Evolutionary conservation across 2,888 invertebrate genomes (phyloP), one percentile per base, ranked within the genome.

Genomic region (Drosophila helvetica): DNA sequence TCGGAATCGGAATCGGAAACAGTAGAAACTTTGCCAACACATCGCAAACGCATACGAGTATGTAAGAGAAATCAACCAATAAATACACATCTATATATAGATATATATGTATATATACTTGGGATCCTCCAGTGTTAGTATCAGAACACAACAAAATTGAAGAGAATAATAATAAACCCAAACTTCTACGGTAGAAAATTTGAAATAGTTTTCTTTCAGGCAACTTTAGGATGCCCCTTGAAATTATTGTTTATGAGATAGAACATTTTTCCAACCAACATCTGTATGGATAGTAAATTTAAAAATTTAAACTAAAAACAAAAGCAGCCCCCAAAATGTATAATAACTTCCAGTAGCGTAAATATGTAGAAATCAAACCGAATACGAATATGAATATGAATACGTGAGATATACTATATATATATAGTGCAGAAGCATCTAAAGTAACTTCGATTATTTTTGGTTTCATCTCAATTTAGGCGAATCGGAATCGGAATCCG

Each of bases 401-500:
- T 38, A 38, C 38, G 10, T 30, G 38, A 7, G n/a, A 15, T 7
- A 33, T 33, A 33, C 22, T 22, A 22, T 4, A 22, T 22, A 22
- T 22, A 22, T 22, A 27, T 53, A 42, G 48, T 63, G 30, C 22
- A 30, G 56, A 58, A 60, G 62, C 52, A 72, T 53, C 72, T 56
- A 62, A 56, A 71, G 70, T 53, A 38, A 72, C 70, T 70, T 71
- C 38, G 57, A 57, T 33, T 38, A 38, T 70, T 70, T 70, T 70
- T 71, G 62, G 56, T 72, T 63, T 72, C 73, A 70, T 46, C 38
- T 66, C 43, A 42, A 54, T 33, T 38, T 54, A 47, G 10, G 53
- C 46, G 52, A 47, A 22, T 22, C 22, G 3, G 22, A 22, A 25
- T 25, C 25, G 3, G 22, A 22, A 25, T 25, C 25, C 25, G 25